Conservation (phyloP, 2,797 vertebrate genomes). For the Astyanax mexicanus region DNA sequence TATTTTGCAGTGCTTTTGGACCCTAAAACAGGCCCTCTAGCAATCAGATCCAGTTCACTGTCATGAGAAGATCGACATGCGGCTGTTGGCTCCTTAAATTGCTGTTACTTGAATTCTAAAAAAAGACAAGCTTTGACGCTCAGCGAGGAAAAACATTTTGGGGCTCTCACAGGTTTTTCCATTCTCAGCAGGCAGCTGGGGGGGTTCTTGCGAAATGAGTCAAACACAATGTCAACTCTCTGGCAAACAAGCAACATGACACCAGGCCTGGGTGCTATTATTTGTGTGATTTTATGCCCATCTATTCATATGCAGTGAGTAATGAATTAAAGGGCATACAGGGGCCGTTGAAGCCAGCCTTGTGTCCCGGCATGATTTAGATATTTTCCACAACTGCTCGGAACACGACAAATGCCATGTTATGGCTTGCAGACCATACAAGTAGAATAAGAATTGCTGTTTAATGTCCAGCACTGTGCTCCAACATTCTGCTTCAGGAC, state of each 20-base stretch:
- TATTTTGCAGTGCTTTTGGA: background rate
- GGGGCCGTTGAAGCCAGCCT: slow-evolving; percentile 53
- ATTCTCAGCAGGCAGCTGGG: slow-evolving; percentile 33
- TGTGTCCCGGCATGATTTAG: slow-evolving; percentile 59
- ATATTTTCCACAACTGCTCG: slow-evolving; percentile 56
- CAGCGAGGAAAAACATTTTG: slow-evolving; percentile 15
- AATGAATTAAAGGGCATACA: slow-evolving; percentile 71
- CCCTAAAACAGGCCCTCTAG: slow-evolving; percentile 19
- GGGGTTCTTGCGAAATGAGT: slow-evolving; percentile 60
- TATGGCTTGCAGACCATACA: slow-evolving; percentile 42
- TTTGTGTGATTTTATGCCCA: slow-evolving; percentile 64
- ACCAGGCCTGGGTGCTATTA: slow-evolving; percentile 55
- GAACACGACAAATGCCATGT: slow-evolving; percentile 58
- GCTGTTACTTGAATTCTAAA: slow-evolving; percentile 31
- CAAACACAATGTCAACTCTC: slow-evolving; percentile 56
- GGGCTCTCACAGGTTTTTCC: slow-evolving; percentile 33
- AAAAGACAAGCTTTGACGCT: slow-evolving; percentile 17
- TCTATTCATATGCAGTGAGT: slow-evolving; percentile 79
- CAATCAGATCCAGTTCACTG: slow-evolving; percentile 14
- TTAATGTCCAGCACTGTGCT: slow-evolving; percentile 22
- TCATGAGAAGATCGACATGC: slow-evolving; percentile 30
- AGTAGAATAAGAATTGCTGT: slow-evolving; percentile 52
- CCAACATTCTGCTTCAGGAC: background rate
- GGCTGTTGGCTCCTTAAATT: slow-evolving; percentile 36
- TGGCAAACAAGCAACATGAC: slow-evolving; percentile 57